Base-by-base conservation (phyloP, 2,797 vertebrate genomes). In the Okamejei kenojei region DNA sequence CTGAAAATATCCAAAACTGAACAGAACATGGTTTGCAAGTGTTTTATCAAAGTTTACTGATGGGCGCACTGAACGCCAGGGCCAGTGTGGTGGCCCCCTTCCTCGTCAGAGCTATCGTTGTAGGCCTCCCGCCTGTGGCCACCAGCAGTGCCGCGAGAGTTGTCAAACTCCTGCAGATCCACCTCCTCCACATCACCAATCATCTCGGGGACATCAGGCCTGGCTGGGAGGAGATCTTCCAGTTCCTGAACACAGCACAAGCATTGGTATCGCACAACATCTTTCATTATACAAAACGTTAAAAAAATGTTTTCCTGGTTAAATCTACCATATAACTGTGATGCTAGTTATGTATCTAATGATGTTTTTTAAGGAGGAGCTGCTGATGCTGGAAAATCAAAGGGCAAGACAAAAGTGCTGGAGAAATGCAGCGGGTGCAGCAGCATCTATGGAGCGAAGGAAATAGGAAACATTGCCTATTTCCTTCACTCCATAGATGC, bases 1-100 rank as follows among this genome's bases (percentile, higher is more conserved):
- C 95, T 95, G 94, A 96, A 95, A 91, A 74, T 91, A 91, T 74
- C 90, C 90, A 91, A 92, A 92, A 92, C 90, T 92, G 90, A 92
- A 95, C 95, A 96, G 95, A 96, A 96, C 96, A 95, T 96, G 96
- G 95, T 96, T 96, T 96, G 96, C 96, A 96, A 97, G 95, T 95
- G 95, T 95, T 94, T 93, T 96, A 94, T 95, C 94, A 95, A 94
- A 84, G 94, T 95, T 98, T 98, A 99, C 98, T 99, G 98, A 95
- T 99, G 98, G 95, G 98, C 98, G 95, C 98, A 99, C 96, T 99
- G 99, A 71, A 99, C 98, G 91, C 99, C 99, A 1, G 98, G 97
- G 93, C 99, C 98, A 2, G 98, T 98, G 94, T 98, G 98, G 93
- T 98, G 97, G 0, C 97, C 96, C 94, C 96, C 95, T 95, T 99